A percentile compares a stretch with the other conserved stretches of the same genome.
Conservation (phyloP, 2,888 invertebrate genomes). For the Hirtodrosophila histrioides region DNA sequence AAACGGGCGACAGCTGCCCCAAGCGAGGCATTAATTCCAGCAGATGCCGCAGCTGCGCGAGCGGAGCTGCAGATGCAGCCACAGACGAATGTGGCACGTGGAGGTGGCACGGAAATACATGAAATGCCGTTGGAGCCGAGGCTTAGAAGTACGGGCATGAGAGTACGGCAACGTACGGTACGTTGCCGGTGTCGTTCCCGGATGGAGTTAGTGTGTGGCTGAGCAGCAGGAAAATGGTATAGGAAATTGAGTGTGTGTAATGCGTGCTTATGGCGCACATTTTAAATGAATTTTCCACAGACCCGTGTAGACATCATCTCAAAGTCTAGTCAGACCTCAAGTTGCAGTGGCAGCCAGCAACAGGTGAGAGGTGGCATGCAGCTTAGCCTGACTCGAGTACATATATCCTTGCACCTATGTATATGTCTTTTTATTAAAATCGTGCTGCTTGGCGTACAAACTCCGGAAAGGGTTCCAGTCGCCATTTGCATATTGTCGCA, state of each 20-base stretch:
- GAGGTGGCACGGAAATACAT: constrained; percentile 2
- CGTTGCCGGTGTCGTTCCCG: constrained; percentile 39
- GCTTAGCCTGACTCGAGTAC: not conserved
- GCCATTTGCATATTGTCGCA: constrained; percentile 46
- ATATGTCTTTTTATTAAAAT: constrained; percentile 67
- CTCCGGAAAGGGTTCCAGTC: constrained; percentile 18
- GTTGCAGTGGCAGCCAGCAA: constrained; percentile 36
- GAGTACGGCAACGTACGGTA: too few relatives aligned
- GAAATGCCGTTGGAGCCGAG: constrained; percentile 27
- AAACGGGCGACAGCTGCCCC: constrained; percentile 50
- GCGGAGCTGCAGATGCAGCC: constrained; percentile 38
- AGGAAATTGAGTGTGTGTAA: constrained; percentile 79
- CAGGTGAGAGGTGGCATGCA: constrained; percentile 42
- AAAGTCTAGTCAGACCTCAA: constrained; percentile 19
- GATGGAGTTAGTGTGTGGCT: constrained; percentile 35
- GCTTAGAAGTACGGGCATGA: constrained; percentile 15
- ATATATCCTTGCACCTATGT: too few relatives aligned
- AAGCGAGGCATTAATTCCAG: constrained; percentile 60
- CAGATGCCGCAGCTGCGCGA: constrained; percentile 31
- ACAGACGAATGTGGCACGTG: constrained; percentile 13
- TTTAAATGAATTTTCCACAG: constrained; percentile 74
- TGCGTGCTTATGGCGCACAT: constrained; percentile 76
- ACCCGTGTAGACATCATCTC: constrained; percentile 21
- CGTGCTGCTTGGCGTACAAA: constrained; percentile 61
- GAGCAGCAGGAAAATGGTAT: constrained; percentile 56